These are phyloP conservation scores for Ormyrus labotus DNA, from an alignment of 2,888 invertebrate species.

Conservation along the genomic window DNA sequence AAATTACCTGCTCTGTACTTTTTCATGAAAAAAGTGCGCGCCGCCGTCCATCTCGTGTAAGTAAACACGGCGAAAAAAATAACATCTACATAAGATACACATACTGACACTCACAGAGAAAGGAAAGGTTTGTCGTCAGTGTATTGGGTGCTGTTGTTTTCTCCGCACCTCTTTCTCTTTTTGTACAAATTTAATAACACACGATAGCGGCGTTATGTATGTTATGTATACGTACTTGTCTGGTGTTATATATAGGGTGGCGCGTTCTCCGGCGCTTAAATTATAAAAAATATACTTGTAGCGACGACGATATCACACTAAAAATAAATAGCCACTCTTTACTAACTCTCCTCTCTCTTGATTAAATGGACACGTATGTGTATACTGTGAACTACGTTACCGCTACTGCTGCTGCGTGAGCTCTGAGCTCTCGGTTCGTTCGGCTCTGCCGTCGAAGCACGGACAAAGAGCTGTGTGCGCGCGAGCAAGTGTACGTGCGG, in stretches of 20 bases:
- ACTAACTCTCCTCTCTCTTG: neutral
- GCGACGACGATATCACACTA: neutral
- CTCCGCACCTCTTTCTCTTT: neutral
- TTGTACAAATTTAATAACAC: neutral
- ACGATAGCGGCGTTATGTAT: neutral
- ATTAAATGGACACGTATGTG: neutral
- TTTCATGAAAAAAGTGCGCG: no score
- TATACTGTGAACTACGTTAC: neutral
- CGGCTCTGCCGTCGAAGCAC: neutral
- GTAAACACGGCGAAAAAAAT: no score
- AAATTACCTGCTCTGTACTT: no score
- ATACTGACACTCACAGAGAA: neutral
- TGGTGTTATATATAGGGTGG: neutral
- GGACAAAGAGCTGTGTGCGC: neutral
- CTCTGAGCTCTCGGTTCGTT: no score
- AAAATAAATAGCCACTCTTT: conserved; percentile 17
- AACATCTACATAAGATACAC: neutral
- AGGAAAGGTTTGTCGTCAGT: no score
- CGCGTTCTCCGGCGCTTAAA: neutral
- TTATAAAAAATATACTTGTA: neutral
- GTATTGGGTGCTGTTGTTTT: no score
- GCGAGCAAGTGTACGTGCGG: conserved; percentile 17
- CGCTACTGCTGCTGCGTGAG: neutral
- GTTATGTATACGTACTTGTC: neutral
- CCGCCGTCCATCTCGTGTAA: no score